Percentiles rank a stretch among this genome's conserved stretches.
Conservation (phyloP, 2,888 invertebrate species). For the Pandemis cinnamomeana region DNA sequence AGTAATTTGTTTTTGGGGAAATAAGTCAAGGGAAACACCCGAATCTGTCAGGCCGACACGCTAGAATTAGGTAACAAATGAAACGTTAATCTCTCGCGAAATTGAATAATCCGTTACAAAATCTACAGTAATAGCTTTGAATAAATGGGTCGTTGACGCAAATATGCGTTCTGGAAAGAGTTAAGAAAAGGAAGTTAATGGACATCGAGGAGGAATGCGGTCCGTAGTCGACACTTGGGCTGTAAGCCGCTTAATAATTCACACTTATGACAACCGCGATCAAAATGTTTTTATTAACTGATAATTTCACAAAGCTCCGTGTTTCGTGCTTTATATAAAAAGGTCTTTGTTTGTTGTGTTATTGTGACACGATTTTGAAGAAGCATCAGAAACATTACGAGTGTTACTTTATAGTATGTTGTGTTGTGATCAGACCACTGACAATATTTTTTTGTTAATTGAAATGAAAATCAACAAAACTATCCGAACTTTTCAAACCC, state of each 20-base stretch:
- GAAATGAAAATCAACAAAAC: too few species aligned
- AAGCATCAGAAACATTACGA: neutral
- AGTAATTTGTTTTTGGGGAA: slow-evolving; percentile 36
- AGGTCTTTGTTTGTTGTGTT: slow-evolving; percentile 30
- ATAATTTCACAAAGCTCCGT: slow-evolving; percentile 26
- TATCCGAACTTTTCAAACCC: too few species aligned
- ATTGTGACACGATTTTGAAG: slow-evolving; percentile 15
- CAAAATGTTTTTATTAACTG: slow-evolving; percentile 38
- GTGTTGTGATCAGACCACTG: neutral
- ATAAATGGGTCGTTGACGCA: slow-evolving; percentile 64
- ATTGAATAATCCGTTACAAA: slow-evolving; percentile 68
- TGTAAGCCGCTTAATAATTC: slow-evolving; percentile 37
- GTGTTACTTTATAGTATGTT: neutral
- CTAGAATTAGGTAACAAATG: slow-evolving; percentile 61
- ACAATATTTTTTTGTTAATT: too few species aligned
- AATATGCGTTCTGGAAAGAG: slow-evolving; percentile 62
- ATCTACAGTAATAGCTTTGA: slow-evolving; percentile 57
- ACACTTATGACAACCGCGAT: slow-evolving; percentile 40
- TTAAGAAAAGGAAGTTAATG: slow-evolving; percentile 67
- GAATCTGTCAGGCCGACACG: slow-evolving; percentile 40
- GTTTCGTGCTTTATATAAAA: slow-evolving; percentile 25
- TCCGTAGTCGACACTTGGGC: slow-evolving; percentile 62
- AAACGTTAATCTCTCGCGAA: slow-evolving; percentile 60
- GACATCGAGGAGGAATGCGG: slow-evolving; percentile 63
- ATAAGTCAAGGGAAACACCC: slow-evolving; percentile 41